Evolutionary conservation across 1,140 invertebrate species (phyloP).

Genomic region (Phocides pigmalion): DNA sequence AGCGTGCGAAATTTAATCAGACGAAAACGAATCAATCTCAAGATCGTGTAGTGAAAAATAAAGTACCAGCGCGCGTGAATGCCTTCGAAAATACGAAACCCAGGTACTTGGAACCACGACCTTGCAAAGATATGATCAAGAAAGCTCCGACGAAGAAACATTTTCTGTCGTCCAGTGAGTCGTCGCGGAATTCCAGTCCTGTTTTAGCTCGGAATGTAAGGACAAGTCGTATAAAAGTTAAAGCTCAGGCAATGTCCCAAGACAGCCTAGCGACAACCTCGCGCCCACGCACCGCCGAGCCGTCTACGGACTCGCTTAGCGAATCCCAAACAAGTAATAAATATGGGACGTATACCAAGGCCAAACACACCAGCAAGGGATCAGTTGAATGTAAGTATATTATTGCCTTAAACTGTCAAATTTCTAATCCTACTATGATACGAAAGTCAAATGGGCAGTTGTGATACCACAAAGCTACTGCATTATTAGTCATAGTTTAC

Average conservation of each 20-base stretch:
- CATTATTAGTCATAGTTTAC: too few relatives aligned
- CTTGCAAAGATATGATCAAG: slow-evolving; percentile 41
- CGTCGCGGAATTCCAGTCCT: slow-evolving; percentile 67
- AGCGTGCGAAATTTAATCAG: slow-evolving; percentile 68
- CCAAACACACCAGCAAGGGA: slow-evolving; percentile 54
- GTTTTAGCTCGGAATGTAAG: slow-evolving; percentile 47
- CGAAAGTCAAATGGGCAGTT: too few relatives aligned
- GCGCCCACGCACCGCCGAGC: slow-evolving; percentile 67
- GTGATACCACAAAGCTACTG: too few relatives aligned
- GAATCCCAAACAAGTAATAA: slow-evolving; percentile 69
- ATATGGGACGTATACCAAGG: slow-evolving; percentile 73
- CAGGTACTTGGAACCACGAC: slow-evolving; percentile 55
- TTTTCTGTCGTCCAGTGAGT: slow-evolving; percentile 66
- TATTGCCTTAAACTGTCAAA: too few relatives aligned
- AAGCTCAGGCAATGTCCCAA: slow-evolving; percentile 55
- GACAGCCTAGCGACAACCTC: slow-evolving; percentile 64
- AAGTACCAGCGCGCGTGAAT: slow-evolving; percentile 29
- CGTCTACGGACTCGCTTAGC: slow-evolving; percentile 65
- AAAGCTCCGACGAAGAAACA: slow-evolving; percentile 43
- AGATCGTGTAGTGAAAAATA: slow-evolving; percentile 41
- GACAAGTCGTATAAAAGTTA: slow-evolving; percentile 33
- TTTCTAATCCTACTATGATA: too few relatives aligned
- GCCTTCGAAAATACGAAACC: slow-evolving; percentile 58
- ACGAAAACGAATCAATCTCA: slow-evolving; percentile 50
- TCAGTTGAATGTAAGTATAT: slow-evolving; percentile 62